A percentile compares a stretch with the other conserved stretches of the same genome.
Evolutionary conservation across 2,888 invertebrate genomes (phyloP).

Genomic region (Caenorhabditis sinica): DNA sequence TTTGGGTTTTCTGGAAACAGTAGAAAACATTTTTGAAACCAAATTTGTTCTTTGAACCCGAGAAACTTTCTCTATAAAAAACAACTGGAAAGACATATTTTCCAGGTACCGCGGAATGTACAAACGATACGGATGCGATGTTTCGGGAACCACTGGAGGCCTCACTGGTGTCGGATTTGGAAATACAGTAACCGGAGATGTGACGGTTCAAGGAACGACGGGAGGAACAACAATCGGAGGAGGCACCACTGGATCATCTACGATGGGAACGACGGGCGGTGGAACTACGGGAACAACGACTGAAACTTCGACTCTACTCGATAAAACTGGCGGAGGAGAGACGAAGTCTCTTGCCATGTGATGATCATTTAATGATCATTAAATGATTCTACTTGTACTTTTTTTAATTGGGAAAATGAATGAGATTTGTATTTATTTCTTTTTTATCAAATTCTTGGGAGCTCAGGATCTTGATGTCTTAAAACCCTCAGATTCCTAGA

Average conservation of each 20-base stretch:
- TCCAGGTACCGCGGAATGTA: constrained; percentile 70
- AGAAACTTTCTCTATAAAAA: too few species aligned
- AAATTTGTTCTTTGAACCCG: too few species aligned
- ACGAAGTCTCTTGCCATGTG: constrained; percentile 35
- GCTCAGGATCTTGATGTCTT: too few species aligned
- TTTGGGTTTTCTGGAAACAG: too few species aligned
- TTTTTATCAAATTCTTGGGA: too few species aligned
- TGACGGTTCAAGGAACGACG: constrained; percentile 39
- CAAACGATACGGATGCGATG: constrained; percentile 68
- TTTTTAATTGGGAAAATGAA: constrained; percentile 3
- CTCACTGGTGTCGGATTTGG: constrained; percentile 56
- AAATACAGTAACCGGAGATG: constrained; percentile 48
- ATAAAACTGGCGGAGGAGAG: constrained; percentile 20
- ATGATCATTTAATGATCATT: background rate
- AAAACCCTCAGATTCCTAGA: too few species aligned
- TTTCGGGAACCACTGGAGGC: constrained; percentile 56
- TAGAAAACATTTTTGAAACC: background rate
- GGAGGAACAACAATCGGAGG: constrained; percentile 37
- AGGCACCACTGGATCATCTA: constrained; percentile 22
- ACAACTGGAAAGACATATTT: too few species aligned
- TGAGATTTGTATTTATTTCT: background rate
- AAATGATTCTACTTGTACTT: background rate
- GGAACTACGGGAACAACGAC: background rate
- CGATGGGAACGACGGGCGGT: constrained; percentile 16
- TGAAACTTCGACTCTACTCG: constrained; percentile 27